Evolutionary conservation across 2,797 vertebrate species (phyloP).

Genomic region (Mionectes olivaceus): DNA sequence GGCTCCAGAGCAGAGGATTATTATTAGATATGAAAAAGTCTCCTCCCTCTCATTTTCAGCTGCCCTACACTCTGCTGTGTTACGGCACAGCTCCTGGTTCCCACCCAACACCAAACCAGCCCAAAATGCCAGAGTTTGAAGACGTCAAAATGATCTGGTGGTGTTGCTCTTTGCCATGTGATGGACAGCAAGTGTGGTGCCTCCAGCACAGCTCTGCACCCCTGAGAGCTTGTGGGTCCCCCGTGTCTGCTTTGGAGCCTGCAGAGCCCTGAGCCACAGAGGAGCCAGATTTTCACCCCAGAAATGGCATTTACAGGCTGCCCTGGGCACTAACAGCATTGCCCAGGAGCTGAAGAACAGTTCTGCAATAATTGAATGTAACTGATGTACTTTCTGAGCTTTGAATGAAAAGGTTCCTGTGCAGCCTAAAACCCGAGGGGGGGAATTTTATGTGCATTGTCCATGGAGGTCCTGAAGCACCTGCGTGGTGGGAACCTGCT

Average conservation of each 20-base stretch:
- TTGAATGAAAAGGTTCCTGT: not conserved
- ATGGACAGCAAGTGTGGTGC: not conserved
- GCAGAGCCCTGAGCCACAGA: not conserved
- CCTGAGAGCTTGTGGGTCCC: not conserved
- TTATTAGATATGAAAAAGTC: not conserved
- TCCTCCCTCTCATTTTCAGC: not conserved
- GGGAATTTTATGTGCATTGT: not conserved
- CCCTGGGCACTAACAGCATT: not conserved
- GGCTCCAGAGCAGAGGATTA: not conserved
- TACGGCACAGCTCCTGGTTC: not conserved
- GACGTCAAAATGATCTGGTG: accelerated
- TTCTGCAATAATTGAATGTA: not conserved
- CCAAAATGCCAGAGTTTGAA: not conserved
- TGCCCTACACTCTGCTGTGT: not conserved
- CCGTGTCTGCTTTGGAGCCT: not conserved
- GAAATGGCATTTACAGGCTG: not conserved
- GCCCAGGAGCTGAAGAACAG: not conserved
- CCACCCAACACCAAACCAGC: not conserved
- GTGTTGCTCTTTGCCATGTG: not conserved
- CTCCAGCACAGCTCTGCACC: not conserved
- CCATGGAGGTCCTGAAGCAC: not conserved
- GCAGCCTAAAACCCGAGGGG: not conserved
- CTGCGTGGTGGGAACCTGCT: not conserved
- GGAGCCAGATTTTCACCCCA: not conserved
- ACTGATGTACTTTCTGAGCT: not conserved